Evolutionary conservation across 1,140 invertebrate genomes (phyloP).

Genomic region (Scaptomyza pallida): DNA sequence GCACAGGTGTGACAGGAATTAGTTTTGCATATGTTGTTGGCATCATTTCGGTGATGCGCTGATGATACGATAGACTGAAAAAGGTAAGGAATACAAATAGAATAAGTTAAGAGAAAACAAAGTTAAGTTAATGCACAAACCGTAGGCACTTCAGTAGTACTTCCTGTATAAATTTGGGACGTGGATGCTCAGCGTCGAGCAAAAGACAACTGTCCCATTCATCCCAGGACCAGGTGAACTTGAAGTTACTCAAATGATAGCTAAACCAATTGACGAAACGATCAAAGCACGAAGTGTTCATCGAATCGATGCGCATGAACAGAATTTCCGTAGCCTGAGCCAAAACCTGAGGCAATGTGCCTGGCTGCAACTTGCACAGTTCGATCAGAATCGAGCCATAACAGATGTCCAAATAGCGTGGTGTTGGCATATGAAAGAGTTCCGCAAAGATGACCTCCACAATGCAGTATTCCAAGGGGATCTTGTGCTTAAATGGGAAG

Average conservation of each 20-base stretch:
- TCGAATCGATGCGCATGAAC: conserved; percentile 97
- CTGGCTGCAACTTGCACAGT: conserved; percentile 97
- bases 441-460: conserved; percentile 98
- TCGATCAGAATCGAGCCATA: conserved; percentile 98
- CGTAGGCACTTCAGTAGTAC: conserved; percentile 95
- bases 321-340: conserved; percentile 99
- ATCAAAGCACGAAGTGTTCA: conserved; percentile 98
- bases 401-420: conserved; percentile 95
- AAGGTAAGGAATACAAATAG: too few species aligned
- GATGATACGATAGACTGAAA: conserved; percentile 96
- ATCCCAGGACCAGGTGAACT: conserved; percentile 99
- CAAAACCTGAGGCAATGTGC: conserved; percentile 98
- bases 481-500: conserved; percentile 96
- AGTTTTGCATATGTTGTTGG: conserved; percentile 94
- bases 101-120: neutral
- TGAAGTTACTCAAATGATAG: conserved; percentile 99
- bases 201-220: conserved; percentile 94
- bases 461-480: conserved; percentile 99
- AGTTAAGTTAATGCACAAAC: conserved; percentile 83
- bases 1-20: conserved; percentile 91
- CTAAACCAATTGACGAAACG: conserved; percentile 99
- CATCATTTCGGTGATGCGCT: conserved; percentile 96
- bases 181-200: conserved; percentile 95
- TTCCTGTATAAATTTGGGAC: conserved; percentile 98
- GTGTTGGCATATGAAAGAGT: conserved; percentile 95